Conservation (phyloP, 2,797 vertebrate species). For the Argyrosomus regius region DNA sequence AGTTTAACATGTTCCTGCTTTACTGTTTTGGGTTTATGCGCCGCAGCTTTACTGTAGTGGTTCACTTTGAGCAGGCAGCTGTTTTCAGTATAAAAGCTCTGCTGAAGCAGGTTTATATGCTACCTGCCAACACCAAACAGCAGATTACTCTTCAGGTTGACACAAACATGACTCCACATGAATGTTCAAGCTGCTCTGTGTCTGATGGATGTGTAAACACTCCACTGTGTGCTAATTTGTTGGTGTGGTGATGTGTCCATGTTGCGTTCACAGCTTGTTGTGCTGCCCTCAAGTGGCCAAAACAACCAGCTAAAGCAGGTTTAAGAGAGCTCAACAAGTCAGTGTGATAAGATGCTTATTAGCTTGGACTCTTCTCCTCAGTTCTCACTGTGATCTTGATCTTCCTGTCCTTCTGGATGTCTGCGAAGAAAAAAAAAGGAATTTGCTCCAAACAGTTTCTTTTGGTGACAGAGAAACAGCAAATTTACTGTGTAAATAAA, state of each 20-base stretch:
- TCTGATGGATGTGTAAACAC: not conserved
- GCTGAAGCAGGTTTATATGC: too few species aligned
- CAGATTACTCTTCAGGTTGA: too few species aligned
- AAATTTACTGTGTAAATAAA: not conserved
- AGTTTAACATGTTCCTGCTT: not conserved
- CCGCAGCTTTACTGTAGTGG: not conserved
- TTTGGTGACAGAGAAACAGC: not conserved
- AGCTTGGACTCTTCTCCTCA: slow-evolving; percentile 48
- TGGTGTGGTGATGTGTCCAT: too few species aligned
- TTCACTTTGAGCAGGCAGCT: not conserved
- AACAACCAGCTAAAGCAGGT: not conserved
- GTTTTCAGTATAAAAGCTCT: not conserved
- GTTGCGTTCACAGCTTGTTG: not conserved
- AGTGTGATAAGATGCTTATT: not conserved
- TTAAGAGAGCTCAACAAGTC: not conserved
- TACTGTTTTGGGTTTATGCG: not conserved
- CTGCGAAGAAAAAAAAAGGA: slow-evolving; percentile 26
- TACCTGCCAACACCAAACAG: too few species aligned
- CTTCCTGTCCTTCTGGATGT: slow-evolving; percentile 50
- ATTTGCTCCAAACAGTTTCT: not conserved
- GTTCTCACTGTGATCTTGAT: slow-evolving; percentile 54
- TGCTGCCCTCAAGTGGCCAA: slow-evolving; percentile 2
- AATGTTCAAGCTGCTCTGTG: not conserved
- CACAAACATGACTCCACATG: not conserved
- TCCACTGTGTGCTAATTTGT: not conserved